Percentiles rank a stretch among this genome's conserved stretches.
These are phyloP conservation scores for Belgica antarctica DNA, from an alignment of 2,888 invertebrate species.

Conservation along the genomic window DNA sequence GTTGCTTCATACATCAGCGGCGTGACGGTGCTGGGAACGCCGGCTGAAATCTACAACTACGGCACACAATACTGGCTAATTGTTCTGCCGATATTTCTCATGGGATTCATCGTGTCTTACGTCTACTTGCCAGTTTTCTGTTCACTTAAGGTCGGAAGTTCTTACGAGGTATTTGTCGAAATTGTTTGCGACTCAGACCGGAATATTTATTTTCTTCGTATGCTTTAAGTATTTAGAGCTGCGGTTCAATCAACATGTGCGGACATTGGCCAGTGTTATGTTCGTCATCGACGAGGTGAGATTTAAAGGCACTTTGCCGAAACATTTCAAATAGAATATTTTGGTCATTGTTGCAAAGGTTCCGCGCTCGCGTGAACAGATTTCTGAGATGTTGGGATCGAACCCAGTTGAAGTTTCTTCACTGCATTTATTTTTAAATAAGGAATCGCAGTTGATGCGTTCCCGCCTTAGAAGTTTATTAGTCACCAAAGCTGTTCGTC, in stretches of 20 bases:
- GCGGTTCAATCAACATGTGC: constrained; percentile 69
- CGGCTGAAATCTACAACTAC: constrained; percentile 82
- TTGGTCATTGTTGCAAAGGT: background rate
- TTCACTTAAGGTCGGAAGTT: constrained; percentile 71
- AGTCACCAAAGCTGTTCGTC: background rate
- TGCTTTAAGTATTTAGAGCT: constrained; percentile 72
- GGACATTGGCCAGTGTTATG: constrained; percentile 72
- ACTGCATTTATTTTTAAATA: constrained; percentile 10
- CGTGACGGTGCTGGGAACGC: constrained; percentile 82
- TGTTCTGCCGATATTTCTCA: constrained; percentile 66
- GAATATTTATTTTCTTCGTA: too few relatives aligned
- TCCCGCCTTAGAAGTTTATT: constrained; percentile 30
- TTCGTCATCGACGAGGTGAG: constrained; percentile 78
- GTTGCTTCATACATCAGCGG: constrained; percentile 87
- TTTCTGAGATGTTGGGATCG: constrained; percentile 15
- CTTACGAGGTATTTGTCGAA: constrained; percentile 67
- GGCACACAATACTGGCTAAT: constrained; percentile 81
- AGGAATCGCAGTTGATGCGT: background rate
- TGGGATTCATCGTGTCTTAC: constrained; percentile 64
- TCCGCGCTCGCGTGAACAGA: background rate
- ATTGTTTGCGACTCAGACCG: too few relatives aligned
- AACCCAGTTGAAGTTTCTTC: background rate
- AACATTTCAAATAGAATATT: background rate
- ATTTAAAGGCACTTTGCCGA: background rate
- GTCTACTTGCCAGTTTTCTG: constrained; percentile 81